Percentiles rank a stretch among this genome's conserved stretches.
Conservation (phyloP, 1,140 invertebrate species). For the Trichonephila clavipes region DNA sequence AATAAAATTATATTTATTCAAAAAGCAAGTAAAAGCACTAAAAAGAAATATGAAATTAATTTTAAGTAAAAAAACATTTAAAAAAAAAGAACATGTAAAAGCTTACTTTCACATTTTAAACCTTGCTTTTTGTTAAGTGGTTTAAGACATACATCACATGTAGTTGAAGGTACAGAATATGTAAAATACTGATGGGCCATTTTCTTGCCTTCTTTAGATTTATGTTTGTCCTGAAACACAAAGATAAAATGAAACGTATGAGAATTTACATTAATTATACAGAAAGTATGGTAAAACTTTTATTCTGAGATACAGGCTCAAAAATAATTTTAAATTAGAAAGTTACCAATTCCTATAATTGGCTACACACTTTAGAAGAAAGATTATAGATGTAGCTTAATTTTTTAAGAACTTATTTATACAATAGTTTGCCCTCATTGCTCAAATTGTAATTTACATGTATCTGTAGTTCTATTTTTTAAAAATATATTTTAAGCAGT, state of each 20-base stretch:
- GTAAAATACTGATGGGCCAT: conserved; percentile 89
- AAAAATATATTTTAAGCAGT: no score
- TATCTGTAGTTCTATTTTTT: no score
- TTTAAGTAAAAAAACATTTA: not conserved
- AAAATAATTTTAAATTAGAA: no score
- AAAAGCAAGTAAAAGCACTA: not conserved
- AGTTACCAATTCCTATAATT: no score
- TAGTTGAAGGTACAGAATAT: conserved; percentile 85
- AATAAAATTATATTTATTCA: not conserved
- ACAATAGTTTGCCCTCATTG: no score
- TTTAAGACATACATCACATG: conserved; percentile 91
- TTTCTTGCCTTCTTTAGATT: conserved; percentile 82
- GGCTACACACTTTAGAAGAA: no score
- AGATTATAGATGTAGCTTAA: no score
- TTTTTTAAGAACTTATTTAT: no score
- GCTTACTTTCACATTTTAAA: conserved; percentile 87
- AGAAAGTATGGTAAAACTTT: no score
- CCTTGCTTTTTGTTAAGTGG: conserved; percentile 89
- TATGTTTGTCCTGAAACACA: conserved; percentile 85
- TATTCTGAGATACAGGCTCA: no score
- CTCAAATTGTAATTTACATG: no score
- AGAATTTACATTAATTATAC: not conserved
- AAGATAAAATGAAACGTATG: not conserved
- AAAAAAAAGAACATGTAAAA: no score
- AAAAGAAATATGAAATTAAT: not conserved